Evolutionary conservation across 2,113 vertebrate species (phyloP), one percentile per base, ranked within the genome.

Genomic region (Mohoua ochrocephala): DNA sequence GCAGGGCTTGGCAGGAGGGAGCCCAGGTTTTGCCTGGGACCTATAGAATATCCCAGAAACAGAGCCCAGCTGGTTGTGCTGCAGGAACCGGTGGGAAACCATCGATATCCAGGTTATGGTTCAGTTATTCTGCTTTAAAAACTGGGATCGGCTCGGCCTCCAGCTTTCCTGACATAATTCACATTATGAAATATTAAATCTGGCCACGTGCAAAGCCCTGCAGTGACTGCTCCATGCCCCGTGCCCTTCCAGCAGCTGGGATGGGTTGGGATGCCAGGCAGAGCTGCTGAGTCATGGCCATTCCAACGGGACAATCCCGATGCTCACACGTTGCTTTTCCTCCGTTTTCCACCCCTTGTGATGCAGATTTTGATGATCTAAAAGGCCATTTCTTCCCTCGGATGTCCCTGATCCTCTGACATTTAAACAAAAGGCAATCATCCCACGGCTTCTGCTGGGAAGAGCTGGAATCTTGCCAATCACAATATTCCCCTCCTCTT

Each of bases 401-500:
- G 91, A 95, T 81, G 79, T 87, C 80, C 13, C 63, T 53, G 81
- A 87, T 79, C 94, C 91, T 79, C 91, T 96, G 95, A 96, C 96
- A 96, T 97, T 97, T 97, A 94, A 96, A 95, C 94, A 94, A 91
- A 95, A 92, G 80, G 81, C 73, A 49, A 83, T 60, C 95, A 47
- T 95, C 96, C 95, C 96, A 96, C 44, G 56, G 87, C 84, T 85
- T 30, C 81, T 45, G 70, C 74, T 65, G 39, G 7, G 87, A 84
- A 54, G 53, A 82, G 33, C 93, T 96, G 95, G 95, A 79, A 14
- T 16, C 1, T 3, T 21, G 91, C 93, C 96, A 96, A 27, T 31
- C 84, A 97, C 84, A 97, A 93, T 87, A 96, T 93, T 89, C 56
- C 84, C 77, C 65, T 95, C 78, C 7, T 91, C 91, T 97, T 95